phyloP scores from a whole-genome alignment of 2,113 vertebrate species.

The Mus musculus region DNA sequence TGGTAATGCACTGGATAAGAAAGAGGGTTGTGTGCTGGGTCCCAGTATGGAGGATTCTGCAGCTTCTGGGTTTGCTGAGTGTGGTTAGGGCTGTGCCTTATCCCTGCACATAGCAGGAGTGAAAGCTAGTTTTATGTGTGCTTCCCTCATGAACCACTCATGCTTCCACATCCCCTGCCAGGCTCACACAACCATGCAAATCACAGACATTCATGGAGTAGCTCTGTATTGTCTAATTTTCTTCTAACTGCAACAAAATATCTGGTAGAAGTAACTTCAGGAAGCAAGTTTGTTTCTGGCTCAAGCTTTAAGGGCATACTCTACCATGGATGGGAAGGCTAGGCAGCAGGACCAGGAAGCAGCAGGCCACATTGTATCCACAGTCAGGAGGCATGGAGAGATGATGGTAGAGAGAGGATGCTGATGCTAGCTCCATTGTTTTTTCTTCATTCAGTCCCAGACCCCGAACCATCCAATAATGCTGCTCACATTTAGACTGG shows the following conservation, averaged over 20 bases:
- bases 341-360: not conserved
- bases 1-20: not conserved
- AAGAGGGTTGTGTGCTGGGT: not conserved
- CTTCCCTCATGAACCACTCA: accelerated
- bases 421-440: not conserved
- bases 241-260: not conserved
- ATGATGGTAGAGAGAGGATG: not conserved
- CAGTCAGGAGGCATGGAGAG: too few relatives aligned
- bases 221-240: not conserved
- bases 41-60: accelerated
- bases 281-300: not conserved
- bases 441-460: not conserved
- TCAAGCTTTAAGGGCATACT: not conserved
- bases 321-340: not conserved
- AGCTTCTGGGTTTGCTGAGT: not conserved
- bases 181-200: not conserved
- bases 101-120: too few relatives aligned
- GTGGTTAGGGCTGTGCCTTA: accelerated
- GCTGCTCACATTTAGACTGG: too few relatives aligned
- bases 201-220: not conserved
- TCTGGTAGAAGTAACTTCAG: not conserved
- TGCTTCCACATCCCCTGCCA: accelerated
- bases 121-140: accelerated
- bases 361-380: too few relatives aligned
- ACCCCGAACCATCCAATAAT: not conserved